phyloP scores from a whole-genome alignment of 2,797 vertebrate genomes.

The Acridotheres tristis region DNA sequence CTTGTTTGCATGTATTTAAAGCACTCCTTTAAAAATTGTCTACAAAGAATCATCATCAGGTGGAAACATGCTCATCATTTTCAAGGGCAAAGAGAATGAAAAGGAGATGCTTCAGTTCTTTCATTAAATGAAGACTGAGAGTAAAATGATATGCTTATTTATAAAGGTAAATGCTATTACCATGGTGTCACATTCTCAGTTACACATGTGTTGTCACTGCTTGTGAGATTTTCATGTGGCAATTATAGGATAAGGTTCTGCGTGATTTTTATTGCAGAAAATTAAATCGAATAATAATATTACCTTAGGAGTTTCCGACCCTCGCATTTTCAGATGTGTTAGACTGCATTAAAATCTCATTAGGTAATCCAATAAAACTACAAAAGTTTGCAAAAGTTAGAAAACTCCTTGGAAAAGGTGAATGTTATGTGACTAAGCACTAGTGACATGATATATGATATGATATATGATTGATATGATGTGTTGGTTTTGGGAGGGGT shows the following conservation, averaged over 20 bases:
- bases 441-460: neutral
- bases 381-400: neutral
- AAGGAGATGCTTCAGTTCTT: neutral
- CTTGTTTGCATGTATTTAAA: neutral
- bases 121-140: neutral
- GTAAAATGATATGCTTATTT: neutral
- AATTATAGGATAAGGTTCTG: neutral
- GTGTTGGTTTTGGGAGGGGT: neutral
- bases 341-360: neutral
- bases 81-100: neutral
- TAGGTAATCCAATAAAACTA: neutral
- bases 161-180: neutral
- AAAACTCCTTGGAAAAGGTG: neutral
- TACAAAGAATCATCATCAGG: neutral
- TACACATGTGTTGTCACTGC: neutral
- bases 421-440: neutral
- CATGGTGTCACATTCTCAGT: neutral
- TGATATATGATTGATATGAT: neutral
- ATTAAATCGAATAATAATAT: neutral
- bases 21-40: neutral
- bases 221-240: neutral
- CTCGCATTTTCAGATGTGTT: neutral
- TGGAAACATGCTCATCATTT: neutral
- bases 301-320: neutral
- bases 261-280: neutral